Conservation (phyloP, 2,888 invertebrate genomes). For the Eupithecia pulchellata region DNA sequence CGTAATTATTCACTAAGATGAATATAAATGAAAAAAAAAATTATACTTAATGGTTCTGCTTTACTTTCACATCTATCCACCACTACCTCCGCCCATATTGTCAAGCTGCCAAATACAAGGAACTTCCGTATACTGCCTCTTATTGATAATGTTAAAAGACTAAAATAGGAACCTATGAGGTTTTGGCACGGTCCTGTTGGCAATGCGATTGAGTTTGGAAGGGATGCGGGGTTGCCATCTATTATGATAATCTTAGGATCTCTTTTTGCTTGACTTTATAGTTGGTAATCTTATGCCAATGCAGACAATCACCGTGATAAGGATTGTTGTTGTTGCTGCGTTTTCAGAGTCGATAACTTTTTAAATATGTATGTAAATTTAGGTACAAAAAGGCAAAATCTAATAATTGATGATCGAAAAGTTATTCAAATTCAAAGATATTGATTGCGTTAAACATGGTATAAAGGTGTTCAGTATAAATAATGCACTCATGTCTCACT, state of each 20-base stretch:
- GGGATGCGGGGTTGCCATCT: neutral
- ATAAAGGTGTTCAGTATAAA: too few relatives aligned
- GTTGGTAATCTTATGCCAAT: neutral
- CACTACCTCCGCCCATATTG: neutral
- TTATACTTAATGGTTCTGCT: neutral
- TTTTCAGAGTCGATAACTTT: too few relatives aligned
- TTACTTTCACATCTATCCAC: neutral
- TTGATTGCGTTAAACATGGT: too few relatives aligned
- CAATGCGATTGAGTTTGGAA: conserved; percentile 7
- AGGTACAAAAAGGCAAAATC: too few relatives aligned
- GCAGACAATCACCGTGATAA: too few relatives aligned
- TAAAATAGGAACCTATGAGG: conserved; percentile 4
- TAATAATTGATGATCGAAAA: too few relatives aligned
- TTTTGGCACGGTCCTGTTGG: conserved; percentile 13
- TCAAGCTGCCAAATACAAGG: conserved; percentile 25
- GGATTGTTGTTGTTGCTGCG: too few relatives aligned
- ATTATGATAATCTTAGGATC: conserved; percentile 2
- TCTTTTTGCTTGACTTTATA: neutral
- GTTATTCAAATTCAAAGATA: too few relatives aligned
- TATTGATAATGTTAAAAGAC: conserved; percentile 17
- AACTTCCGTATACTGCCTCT: neutral
- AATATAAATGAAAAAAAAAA: neutral
- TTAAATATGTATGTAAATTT: too few relatives aligned
- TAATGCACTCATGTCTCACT: too few relatives aligned
- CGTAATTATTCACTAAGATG: too few relatives aligned